phyloP scores from a whole-genome alignment of 2,113 vertebrate species.

The Pteruthius melanotis region DNA sequence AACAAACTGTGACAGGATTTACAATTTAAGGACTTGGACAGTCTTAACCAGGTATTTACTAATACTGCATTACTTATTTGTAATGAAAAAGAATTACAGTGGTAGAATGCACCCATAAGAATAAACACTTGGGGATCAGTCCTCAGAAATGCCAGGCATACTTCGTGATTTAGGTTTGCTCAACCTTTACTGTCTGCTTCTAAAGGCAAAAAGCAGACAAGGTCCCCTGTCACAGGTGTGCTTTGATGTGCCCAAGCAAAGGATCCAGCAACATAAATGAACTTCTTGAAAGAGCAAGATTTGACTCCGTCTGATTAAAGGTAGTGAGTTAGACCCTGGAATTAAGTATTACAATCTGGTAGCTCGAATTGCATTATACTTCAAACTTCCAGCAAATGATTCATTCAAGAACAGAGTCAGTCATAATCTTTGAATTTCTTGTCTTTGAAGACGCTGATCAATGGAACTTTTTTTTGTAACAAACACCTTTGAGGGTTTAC shows the following conservation, averaged over 20 bases:
- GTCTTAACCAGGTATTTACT: neutral
- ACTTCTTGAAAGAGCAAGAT: neutral
- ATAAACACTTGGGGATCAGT: neutral
- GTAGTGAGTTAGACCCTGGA: neutral
- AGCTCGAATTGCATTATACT: neutral
- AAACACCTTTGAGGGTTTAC: neutral
- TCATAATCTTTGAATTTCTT: neutral
- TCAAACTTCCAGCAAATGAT: neutral
- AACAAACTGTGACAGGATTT: neutral
- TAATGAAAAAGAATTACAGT: neutral
- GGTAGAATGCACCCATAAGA: neutral
- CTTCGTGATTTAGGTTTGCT: neutral
- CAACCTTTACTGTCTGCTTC: neutral
- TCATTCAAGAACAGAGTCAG: neutral
- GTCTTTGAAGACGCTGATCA: conserved; percentile 11
- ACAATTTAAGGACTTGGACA: neutral
- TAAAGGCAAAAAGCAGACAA: neutral
- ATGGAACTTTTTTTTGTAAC: neutral
- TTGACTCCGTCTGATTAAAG: neutral
- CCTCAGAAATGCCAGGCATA: neutral
- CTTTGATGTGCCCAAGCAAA: neutral
- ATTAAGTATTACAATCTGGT: neutral
- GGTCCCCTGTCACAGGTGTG: neutral
- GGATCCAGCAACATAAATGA: neutral
- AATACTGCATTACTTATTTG: neutral